Evolutionary conservation across 2,113 vertebrate species (phyloP).

Genomic region (Gymnarchus niloticus): DNA sequence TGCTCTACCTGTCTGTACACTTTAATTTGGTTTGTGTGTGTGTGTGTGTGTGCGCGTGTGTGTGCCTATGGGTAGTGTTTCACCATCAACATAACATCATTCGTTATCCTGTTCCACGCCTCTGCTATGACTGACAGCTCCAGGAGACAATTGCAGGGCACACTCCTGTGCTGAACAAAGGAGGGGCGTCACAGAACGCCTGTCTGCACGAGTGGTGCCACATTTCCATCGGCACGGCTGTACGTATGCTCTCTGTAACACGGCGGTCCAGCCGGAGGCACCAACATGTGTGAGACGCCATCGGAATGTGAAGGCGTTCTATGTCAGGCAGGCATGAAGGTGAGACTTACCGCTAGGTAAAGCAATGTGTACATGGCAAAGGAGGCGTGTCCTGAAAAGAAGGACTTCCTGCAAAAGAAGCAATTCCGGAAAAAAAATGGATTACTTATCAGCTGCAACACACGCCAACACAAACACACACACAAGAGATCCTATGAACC

Average conservation of each 20-base stretch:
- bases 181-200: background rate
- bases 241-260: background rate
- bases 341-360: conserved; percentile 67
- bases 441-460: conserved; percentile 11
- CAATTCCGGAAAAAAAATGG: background rate
- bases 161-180: background rate
- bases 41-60: background rate
- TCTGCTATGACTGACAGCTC: background rate
- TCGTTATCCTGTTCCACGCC: background rate
- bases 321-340: background rate
- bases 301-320: background rate
- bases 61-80: background rate
- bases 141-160: background rate
- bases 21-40: too few species aligned
- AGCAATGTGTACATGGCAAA: conserved; percentile 73
- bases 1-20: too few species aligned
- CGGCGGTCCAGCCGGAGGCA: background rate
- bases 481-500: background rate
- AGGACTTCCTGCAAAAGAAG: conserved; percentile 67
- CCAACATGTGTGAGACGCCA: background rate
- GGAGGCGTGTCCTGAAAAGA: conserved; percentile 71
- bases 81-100: background rate
- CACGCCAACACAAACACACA: conserved; percentile 28
- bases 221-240: background rate
- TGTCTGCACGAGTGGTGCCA: background rate